These are phyloP conservation scores for Pherbina coryleti DNA, from an alignment of 2,888 invertebrate species.

Conservation along the genomic window DNA sequence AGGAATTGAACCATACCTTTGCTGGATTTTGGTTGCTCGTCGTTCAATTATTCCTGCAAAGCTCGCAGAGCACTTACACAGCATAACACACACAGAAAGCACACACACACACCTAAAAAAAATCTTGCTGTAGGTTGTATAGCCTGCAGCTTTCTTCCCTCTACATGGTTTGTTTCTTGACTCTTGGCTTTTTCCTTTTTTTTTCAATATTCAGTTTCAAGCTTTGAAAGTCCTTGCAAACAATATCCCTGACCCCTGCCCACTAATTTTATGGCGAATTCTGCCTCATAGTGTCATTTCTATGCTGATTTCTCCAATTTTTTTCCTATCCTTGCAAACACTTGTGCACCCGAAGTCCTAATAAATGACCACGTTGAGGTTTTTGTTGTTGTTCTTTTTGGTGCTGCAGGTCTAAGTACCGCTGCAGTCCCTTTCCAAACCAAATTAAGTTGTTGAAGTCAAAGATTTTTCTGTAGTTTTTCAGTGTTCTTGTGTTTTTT, in stretches of 20 bases:
- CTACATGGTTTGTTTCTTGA: conserved; percentile 41
- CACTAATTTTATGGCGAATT: not conserved
- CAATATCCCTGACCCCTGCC: not conserved
- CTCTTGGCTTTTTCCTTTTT: conserved; percentile 17
- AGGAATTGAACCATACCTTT: conserved; percentile 19
- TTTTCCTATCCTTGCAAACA: not conserved
- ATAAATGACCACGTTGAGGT: not conserved
- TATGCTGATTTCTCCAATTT: not conserved
- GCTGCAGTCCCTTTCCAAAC: conserved; percentile 4
- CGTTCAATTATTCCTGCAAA: conserved; percentile 45
- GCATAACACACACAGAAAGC: conserved; percentile 12
- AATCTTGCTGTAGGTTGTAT: conserved; percentile 19
- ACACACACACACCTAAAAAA: not conserved
- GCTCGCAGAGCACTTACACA: conserved; percentile 43
- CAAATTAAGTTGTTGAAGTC: conserved; percentile 31
- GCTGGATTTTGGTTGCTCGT: conserved; percentile 1
- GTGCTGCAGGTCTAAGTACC: not conserved
- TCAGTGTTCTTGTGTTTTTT: not conserved
- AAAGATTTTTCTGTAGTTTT: conserved; percentile 10
- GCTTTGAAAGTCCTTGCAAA: not conserved
- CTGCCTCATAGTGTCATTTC: not conserved
- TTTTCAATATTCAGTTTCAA: conserved; percentile 19
- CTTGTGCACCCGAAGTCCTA: not conserved
- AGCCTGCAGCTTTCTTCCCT: conserved; percentile 32
- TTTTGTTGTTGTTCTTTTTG: conserved; percentile 14